These are phyloP conservation scores for Phortica okadai DNA, from an alignment of 2,888 invertebrate species.

Conservation along the genomic window DNA sequence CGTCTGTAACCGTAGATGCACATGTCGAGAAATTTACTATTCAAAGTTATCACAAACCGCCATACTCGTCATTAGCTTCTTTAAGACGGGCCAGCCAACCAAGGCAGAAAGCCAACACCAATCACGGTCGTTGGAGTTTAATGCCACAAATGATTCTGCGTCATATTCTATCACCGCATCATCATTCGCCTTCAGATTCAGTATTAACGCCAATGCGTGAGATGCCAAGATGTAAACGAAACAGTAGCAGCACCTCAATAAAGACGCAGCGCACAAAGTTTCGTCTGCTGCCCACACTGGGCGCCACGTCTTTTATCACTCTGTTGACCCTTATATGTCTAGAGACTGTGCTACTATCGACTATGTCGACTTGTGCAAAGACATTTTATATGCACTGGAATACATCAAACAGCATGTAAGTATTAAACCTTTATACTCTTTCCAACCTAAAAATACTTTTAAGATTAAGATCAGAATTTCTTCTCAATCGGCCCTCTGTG, in stretches of 20 bases:
- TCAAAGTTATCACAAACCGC: no score
- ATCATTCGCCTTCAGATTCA: background rate
- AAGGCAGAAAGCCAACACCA: no score
- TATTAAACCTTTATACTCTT: conserved; percentile 37
- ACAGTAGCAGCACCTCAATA: conserved; percentile 22
- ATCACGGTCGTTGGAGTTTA: conserved; percentile 13
- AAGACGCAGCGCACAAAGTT: conserved; percentile 59
- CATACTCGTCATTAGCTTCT: no score
- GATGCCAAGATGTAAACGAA: conserved; percentile 34
- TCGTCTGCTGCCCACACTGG: conserved; percentile 72
- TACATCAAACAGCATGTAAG: conserved; percentile 88
- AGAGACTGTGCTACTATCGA: conserved; percentile 79
- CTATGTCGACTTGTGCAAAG: conserved; percentile 85
- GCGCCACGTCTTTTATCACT: conserved; percentile 78
- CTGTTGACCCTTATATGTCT: conserved; percentile 79
- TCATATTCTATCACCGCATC: conserved; percentile 41
- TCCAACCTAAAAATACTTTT: no score
- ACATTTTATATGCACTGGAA: conserved; percentile 94
- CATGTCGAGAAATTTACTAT: no score
- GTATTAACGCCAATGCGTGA: background rate
- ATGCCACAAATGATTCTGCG: conserved; percentile 35
- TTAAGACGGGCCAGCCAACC: no score
- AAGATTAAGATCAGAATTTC: no score
- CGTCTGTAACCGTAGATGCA: no score
- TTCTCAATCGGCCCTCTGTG: no score